Base-by-base conservation (phyloP, 2,888 invertebrate genomes). In the Pseudanteris insignis region DNA sequence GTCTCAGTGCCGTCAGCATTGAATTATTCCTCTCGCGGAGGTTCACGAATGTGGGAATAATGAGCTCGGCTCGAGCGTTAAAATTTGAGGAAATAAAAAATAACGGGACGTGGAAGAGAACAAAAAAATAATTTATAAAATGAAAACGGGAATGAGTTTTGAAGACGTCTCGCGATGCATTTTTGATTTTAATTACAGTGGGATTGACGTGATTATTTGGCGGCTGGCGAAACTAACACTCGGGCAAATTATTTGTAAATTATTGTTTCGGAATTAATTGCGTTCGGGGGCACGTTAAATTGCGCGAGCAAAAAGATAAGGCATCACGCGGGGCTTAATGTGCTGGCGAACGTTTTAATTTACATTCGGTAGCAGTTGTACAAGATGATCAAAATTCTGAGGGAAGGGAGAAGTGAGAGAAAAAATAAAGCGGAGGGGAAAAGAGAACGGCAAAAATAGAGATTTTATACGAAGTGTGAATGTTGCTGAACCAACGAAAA, bases 1-100 rank as follows among this genome's bases (percentile, higher is more conserved):
- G 63, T 57, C 54, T 24, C 61, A 51, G 61, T 62, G 64, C 58
- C 55, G 64, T 64, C 64, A 59, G 61, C 64, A 62, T 46, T 55
- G 46, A 53, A 54, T 64, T 59, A 61, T 62, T 58, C 57, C 48
- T 40, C 37, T 43, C 53, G 36, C 46, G 44, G 46, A 63, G n/a
- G n/a, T n/a, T n/a, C n/a, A n/a, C n/a, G n/a, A n/a, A n/a, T 63
- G 63, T 58, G 48, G 40, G 44, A 48, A 58, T 63, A 63, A 63
- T 58, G 58, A 54, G 48, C 58, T 48, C 43, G 14, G n/a, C n/a
- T n/a, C n/a, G n/a, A n/a, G n/a, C n/a, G n/a, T n/a, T n/a, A n/a
- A n/a, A n/a, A 59, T 38, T 53, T 59, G 14, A 38, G 25, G 34
- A 51, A 38, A 37, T 51, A 32, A 38, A 10, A 32, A n/a, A n/a